A percentile compares a stretch with the other conserved stretches of the same genome.
Conservation (phyloP, 2,113 vertebrate genomes). For the Oncorhynchus clarkii region DNA sequence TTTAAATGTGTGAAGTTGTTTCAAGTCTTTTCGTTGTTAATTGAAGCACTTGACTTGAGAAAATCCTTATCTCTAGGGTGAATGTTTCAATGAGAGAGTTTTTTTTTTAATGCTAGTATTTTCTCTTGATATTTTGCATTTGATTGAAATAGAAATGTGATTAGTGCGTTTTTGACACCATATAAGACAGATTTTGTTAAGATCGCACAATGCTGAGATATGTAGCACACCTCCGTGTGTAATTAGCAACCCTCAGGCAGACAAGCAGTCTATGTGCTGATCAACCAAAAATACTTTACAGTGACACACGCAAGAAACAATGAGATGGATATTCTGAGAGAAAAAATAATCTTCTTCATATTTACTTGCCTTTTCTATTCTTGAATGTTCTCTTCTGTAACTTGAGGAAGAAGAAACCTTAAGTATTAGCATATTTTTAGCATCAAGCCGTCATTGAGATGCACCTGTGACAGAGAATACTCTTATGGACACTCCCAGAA, state of each 20-base stretch:
- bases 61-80: background rate
- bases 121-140: too few species aligned
- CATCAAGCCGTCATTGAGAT: background rate
- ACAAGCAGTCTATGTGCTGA: background rate
- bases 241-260: too few species aligned
- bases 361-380: background rate
- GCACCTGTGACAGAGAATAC: background rate
- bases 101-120: too few species aligned
- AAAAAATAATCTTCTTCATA: slow-evolving; percentile 33
- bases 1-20: too few species aligned
- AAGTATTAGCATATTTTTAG: background rate
- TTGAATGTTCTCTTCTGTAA: background rate
- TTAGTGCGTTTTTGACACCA: too few species aligned
- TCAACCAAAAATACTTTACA: slow-evolving; percentile 34
- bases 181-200: too few species aligned
- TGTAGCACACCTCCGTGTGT: too few species aligned
- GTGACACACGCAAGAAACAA: background rate
- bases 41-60: background rate
- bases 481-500: background rate
- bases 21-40: too few species aligned
- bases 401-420: background rate
- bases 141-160: too few species aligned
- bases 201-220: background rate
- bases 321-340: background rate
- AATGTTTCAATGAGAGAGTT: background rate